These are phyloP conservation scores for Onychostruthus taczanowskii DNA, from an alignment of 2,113 vertebrate species.

Conservation along the genomic window DNA sequence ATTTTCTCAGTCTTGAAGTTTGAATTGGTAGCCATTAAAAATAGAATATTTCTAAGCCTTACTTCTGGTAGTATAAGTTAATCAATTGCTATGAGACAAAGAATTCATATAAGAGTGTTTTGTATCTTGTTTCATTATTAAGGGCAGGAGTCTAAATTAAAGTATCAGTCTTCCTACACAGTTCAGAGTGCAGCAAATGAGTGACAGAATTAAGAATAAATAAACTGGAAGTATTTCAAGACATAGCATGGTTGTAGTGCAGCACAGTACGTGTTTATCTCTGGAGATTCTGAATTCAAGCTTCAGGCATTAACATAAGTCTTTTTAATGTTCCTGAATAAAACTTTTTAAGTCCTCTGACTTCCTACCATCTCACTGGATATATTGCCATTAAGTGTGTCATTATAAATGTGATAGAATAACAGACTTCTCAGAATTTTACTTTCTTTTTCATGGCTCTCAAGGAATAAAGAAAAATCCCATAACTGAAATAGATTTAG, in stretches of 20 bases:
- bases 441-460: background rate
- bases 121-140: background rate
- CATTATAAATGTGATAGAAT: background rate
- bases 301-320: background rate
- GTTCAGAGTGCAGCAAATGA: background rate
- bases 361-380: background rate
- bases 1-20: background rate
- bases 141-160: background rate
- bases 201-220: background rate
- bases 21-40: background rate
- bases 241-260: background rate
- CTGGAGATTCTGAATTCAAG: background rate
- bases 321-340: background rate
- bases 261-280: background rate
- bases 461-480: background rate
- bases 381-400: background rate
- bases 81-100: background rate
- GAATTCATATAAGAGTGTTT: background rate
- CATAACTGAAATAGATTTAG: background rate
- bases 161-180: background rate
- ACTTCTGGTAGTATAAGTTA: background rate
- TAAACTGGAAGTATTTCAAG: background rate
- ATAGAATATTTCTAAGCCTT: background rate
- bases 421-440: background rate
- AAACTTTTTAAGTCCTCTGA: background rate